Evolutionary conservation across 2,888 invertebrate genomes (phyloP), one percentile per base, ranked within the genome.

Genomic region (Agrotis puta): DNA sequence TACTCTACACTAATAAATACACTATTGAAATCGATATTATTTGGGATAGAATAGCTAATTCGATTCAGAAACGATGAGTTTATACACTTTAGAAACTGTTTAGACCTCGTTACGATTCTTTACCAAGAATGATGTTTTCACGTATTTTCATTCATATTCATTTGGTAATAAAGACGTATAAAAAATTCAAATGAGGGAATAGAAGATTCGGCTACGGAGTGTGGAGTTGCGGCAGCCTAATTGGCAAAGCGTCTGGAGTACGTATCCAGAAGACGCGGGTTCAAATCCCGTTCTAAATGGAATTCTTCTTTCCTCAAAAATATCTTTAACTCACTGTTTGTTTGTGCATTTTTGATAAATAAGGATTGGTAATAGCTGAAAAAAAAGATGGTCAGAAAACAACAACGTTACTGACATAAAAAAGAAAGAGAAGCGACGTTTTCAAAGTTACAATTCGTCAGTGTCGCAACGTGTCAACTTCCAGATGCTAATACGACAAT

Each of bases 1-100:
- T 89, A 88, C 90, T 89, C 89, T 90, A 88, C 88, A 90, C 90
- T 89, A 88, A 89, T 90, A 90, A 90, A 92, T 92, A 91, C 91
- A 89, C 83, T 82, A 92, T 88, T 92, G 91, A 92, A 92, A 93
- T 90, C 88, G 89, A 92, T 93, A 92, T 91, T 88, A 88, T 86
- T 84, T 65, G 69, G 83, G 83, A 84, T 84, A 79, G 85, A 87
- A 85, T 82, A 82, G 80, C 83, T 87, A 85, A 87, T 88, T 86
- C 77, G 81, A 85, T 87, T 87, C 78, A 66, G 72, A 82, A 87
- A 84, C 73, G 80, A 84, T 74, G 78, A 76, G 74, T 85, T 85
- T 87, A 83, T 79, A 43, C 39, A 77, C 79, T 79, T 78, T 85
- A 74, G 66, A 72, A 63, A 74, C 83, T 83, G 85, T 87, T 86